These are phyloP conservation scores for Falco berigora DNA, from an alignment of 2,797 vertebrate genomes.

Conservation along the genomic window DNA sequence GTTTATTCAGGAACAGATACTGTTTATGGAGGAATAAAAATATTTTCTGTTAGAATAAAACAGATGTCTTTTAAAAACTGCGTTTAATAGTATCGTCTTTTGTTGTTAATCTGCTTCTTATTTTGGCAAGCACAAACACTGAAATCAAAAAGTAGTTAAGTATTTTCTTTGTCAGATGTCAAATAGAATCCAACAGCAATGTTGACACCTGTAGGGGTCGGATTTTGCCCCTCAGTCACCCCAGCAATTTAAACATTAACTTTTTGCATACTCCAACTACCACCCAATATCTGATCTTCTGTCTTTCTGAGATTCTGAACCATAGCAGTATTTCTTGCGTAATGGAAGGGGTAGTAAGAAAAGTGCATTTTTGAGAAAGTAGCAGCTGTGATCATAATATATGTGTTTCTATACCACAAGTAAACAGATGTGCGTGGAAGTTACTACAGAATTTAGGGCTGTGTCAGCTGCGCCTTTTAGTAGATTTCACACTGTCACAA, in stretches of 20 bases:
- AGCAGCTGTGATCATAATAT: neutral
- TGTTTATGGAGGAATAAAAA: neutral
- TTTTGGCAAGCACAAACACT: neutral
- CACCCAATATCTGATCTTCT: neutral
- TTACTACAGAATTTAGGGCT: neutral
- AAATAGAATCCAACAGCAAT: neutral
- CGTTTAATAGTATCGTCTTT: neutral
- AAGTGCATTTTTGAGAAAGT: neutral
- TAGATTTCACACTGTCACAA: neutral
- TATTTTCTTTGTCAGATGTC: neutral
- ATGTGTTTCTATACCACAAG: neutral
- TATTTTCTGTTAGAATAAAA: neutral
- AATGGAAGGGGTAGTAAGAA: neutral
- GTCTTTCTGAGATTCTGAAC: neutral
- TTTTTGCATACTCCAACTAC: neutral
- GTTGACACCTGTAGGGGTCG: neutral
- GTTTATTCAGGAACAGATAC: neutral
- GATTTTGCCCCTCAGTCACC: accelerated
- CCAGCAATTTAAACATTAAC: neutral
- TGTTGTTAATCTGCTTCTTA: neutral
- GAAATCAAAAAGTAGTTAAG: neutral
- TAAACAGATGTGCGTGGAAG: neutral
- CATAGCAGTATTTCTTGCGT: neutral
- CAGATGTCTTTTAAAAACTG: neutral
- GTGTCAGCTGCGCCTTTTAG: neutral